A percentile compares a stretch with the other conserved stretches of the same genome.
Conservation (phyloP, 2,888 invertebrate genomes). For the Luffia ferchaultella region DNA sequence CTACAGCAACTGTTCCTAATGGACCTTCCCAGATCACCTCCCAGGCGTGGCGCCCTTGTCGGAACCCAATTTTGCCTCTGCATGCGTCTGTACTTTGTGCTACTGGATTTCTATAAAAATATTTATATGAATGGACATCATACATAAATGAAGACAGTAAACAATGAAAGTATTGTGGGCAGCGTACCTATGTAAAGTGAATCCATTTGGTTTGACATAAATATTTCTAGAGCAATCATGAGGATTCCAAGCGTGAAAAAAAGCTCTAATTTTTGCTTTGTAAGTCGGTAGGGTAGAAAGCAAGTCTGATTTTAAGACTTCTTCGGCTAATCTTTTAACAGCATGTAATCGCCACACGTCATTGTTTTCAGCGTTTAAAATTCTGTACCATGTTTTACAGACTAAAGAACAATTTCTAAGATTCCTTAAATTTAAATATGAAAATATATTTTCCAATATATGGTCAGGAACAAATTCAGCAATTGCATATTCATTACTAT, state of each 20-base stretch:
- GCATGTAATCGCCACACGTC: conserved; percentile 96
- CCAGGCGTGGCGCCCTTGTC: conserved; percentile 95
- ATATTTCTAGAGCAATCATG: conserved; percentile 97
- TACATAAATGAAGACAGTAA: too few species aligned
- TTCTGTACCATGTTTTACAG: conserved; percentile 92
- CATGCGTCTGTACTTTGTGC: conserved; percentile 98
- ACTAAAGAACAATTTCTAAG: conserved; percentile 89
- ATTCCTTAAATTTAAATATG: conserved; percentile 87
- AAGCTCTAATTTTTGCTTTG: conserved; percentile 93
- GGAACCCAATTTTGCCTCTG: conserved; percentile 89
- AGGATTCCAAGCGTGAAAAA: conserved; percentile 96
- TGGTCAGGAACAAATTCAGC: conserved; percentile 76
- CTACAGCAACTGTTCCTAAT: conserved; percentile 96
- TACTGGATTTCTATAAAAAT: conserved; percentile 84
- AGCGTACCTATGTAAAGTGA: conserved; percentile 89
- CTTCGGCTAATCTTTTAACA: conserved; percentile 85
- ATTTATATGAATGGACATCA: too few species aligned
- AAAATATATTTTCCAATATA: conserved; percentile 90
- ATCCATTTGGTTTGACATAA: conserved; percentile 95
- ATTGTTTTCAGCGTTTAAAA: conserved; percentile 91
- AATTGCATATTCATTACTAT: conserved; percentile 59
- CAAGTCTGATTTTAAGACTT: conserved; percentile 87
- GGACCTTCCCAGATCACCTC: conserved; percentile 99
- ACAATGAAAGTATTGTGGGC: too few species aligned
- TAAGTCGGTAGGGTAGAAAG: conserved; percentile 88